Base-by-base conservation (phyloP, 2,113 vertebrate genomes). In the Epinephelus lanceolatus region DNA sequence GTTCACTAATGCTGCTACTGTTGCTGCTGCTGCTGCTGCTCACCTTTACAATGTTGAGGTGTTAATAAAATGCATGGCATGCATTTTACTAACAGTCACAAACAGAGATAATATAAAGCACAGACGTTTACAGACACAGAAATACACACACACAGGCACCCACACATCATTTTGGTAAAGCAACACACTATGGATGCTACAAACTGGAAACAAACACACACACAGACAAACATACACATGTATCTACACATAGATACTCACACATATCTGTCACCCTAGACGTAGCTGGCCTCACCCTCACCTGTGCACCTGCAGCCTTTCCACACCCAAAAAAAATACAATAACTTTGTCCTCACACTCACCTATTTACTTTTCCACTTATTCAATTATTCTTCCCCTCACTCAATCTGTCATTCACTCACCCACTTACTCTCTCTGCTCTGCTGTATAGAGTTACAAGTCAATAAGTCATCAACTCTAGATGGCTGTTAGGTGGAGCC, bases 31-130 rank as follows among this genome's bases (percentile, higher is more conserved):
- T 86, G 87, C 86, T 86, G 68, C 85, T 73, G 84, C 86, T 85
- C 87, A 91, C 90, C 80, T 90, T 87, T 81, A 87, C 88, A 90
- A 68, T 53, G 95, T 85, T 94, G 65, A 78, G 78, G 76, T 95
- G 89, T 91, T 96, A 94, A 96, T 97, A 96, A 97, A 98, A 97
- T 97, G 97, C 97, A 98, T 98, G 97, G 97, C 97, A 97, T 97
- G 97, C 96, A 97, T 96, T 97, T 97, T 96, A 97, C 97, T 97
- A 98, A 98, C 96, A 94, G 95, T 94, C 93, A 97, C 95, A 94
- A 95, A 12, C 94, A 95, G 91, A 91, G 90, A 93, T 93, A 86
- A 94, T 93, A 93, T 89, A 56, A 94, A 84, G 59, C 76, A 71
- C 63, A 81, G 25, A 83, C 18, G 91, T 86, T 94, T 21, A 95